phyloP scores from a whole-genome alignment of 35 echinoderm and acorn worm genomes.

The Heliocidaris erythrogramma region DNA sequence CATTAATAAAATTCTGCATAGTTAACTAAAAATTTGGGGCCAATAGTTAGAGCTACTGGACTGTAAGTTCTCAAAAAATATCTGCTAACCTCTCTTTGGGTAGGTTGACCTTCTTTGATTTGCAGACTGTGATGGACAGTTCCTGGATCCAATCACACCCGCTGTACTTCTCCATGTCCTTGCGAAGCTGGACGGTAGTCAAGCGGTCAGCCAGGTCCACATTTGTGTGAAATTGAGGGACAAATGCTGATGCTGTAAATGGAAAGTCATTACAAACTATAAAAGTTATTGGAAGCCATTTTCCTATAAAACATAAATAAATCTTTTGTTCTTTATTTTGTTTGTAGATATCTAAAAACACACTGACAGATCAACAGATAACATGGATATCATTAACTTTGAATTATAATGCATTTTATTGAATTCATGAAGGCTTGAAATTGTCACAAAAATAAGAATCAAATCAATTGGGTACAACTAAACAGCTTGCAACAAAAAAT shows the following conservation, averaged over 20 bases:
- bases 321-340: neutral
- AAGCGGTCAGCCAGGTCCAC: slow-evolving; percentile 76
- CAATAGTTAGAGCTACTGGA: too few relatives aligned
- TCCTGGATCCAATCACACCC: slow-evolving; percentile 98
- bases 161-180: slow-evolving; percentile 74
- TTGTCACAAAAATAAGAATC: too few relatives aligned
- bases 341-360: too few relatives aligned
- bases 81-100: slow-evolving; percentile 52
- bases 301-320: neutral
- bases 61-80: neutral
- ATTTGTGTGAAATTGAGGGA: slow-evolving; percentile 63
- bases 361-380: too few relatives aligned
- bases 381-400: too few relatives aligned
- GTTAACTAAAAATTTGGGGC: too few relatives aligned
- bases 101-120: slow-evolving; percentile 78
- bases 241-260: slow-evolving; percentile 33
- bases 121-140: slow-evolving; percentile 90
- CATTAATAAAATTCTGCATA: too few relatives aligned
- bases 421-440: too few relatives aligned
- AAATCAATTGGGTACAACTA: too few relatives aligned
- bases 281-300: neutral
- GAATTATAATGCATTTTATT: too few relatives aligned
- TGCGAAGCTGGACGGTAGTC: slow-evolving; percentile 60
- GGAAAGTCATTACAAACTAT: neutral
- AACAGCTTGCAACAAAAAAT: neutral